Conservation (phyloP, 35 echinoderm and acorn worm genomes). For the Acanthaster planci region DNA sequence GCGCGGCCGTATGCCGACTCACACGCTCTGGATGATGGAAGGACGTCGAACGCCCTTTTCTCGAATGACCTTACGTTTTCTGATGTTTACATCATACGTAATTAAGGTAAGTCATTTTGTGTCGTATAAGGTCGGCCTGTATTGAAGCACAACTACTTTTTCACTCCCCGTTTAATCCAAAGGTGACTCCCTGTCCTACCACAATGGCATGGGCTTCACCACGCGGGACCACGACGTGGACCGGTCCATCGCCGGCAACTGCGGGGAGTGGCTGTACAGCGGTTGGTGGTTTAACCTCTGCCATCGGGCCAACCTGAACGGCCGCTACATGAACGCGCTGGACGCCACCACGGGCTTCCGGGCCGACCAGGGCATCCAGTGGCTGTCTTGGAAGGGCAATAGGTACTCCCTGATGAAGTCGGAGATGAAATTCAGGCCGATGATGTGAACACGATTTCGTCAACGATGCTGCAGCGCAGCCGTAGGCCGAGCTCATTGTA, state of each 20-base stretch:
- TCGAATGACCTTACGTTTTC: not conserved
- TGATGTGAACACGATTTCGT: too few relatives aligned
- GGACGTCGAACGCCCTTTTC: not conserved
- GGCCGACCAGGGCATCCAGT: constrained; percentile 3
- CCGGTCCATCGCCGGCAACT: constrained; percentile 31
- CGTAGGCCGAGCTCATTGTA: not conserved
- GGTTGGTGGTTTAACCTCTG: constrained; percentile 60
- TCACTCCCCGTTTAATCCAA: not conserved
- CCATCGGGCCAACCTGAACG: constrained; percentile 36
- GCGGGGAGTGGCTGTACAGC: constrained; percentile 22
- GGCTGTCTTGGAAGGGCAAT: not conserved
- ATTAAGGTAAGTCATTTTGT: not conserved
- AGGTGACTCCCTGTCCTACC: constrained; percentile 56
- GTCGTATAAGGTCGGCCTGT: not conserved
- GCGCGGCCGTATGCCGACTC: not conserved
- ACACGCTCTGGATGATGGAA: not conserved
- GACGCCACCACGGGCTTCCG: not conserved
- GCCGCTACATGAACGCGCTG: constrained; percentile 26
- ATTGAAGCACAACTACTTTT: not conserved
- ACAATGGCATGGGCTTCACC: constrained; percentile 33
- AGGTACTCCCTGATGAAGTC: not conserved
- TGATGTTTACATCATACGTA: not conserved
- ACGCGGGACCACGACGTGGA: constrained; percentile 58
- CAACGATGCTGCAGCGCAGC: too few relatives aligned
- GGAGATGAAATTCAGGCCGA: constrained; percentile 1